A percentile compares a stretch with the other conserved stretches of the same genome.
Evolutionary conservation across 2,888 invertebrate genomes (phyloP).

Genomic region (Pseudeuparius sepicola): DNA sequence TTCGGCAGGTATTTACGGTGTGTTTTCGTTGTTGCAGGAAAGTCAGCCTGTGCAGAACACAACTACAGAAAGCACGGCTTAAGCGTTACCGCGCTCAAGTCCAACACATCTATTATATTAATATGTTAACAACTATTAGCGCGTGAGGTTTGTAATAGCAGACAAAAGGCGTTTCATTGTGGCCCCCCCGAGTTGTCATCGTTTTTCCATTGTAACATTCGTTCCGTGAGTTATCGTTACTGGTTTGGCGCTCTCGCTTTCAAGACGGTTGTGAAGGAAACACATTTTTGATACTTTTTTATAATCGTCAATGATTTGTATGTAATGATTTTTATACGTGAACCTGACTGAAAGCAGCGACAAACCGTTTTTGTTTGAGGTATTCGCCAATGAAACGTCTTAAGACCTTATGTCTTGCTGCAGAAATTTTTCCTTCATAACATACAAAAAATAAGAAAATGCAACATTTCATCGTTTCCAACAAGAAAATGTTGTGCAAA

Average conservation of each 20-base stretch:
- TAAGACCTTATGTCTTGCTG: slow-evolving; percentile 41
- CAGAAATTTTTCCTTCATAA: slow-evolving; percentile 38
- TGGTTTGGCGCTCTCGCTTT: slow-evolving; percentile 28
- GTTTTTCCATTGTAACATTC: slow-evolving; percentile 15
- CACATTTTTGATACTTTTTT: slow-evolving; percentile 38
- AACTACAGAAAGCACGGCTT: slow-evolving; percentile 52
- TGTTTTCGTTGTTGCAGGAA: slow-evolving; percentile 39
- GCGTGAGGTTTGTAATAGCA: slow-evolving; percentile 39
- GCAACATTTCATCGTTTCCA: slow-evolving; percentile 33
- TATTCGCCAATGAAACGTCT: slow-evolving; percentile 38
- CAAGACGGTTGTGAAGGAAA: slow-evolving; percentile 24
- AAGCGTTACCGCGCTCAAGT: slow-evolving; percentile 34
- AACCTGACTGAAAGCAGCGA: slow-evolving; percentile 29
- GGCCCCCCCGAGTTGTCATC: too few relatives aligned
- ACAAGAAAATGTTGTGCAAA: slow-evolving; percentile 31
- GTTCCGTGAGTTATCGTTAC: slow-evolving; percentile 12
- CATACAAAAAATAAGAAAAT: slow-evolving; percentile 33
- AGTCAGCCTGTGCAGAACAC: slow-evolving; percentile 51
- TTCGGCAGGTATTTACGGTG: too few relatives aligned
- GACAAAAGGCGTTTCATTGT: slow-evolving; percentile 41
- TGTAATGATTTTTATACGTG: slow-evolving; percentile 28
- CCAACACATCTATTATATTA: slow-evolving; percentile 32
- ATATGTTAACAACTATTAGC: slow-evolving; percentile 39
- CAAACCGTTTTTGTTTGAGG: slow-evolving; percentile 24
- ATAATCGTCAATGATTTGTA: slow-evolving; percentile 33